phyloP scores from a whole-genome alignment of 2,797 vertebrate species.

The Sphenopsis melanotis region DNA sequence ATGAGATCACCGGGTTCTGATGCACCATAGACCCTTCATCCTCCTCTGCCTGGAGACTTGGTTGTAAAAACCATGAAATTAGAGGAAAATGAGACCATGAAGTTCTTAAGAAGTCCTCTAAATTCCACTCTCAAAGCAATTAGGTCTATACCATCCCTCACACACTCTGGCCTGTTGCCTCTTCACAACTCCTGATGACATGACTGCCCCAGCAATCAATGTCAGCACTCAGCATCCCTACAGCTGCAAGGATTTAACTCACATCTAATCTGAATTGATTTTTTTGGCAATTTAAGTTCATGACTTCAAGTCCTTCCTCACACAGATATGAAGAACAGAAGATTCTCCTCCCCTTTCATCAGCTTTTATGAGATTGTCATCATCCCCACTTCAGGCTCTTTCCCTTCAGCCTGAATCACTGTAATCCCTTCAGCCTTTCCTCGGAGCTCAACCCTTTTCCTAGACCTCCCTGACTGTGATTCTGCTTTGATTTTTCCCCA shows the following conservation, averaged over 20 bases:
- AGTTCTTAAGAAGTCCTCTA: not conserved
- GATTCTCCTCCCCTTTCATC: slow-evolving; percentile 46
- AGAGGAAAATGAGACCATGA: not conserved
- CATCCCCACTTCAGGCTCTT: not conserved
- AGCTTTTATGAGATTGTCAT: slow-evolving; percentile 52
- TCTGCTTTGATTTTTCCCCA: not conserved
- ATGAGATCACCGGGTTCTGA: not conserved
- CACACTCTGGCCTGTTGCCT: not conserved
- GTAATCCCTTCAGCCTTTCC: not conserved
- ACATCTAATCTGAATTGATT: slow-evolving; percentile 14
- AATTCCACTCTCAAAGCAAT: not conserved
- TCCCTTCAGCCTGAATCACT: not conserved
- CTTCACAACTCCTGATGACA: not conserved
- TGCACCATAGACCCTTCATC: not conserved
- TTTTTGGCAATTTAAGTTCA: slow-evolving; percentile 29
- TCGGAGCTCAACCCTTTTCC: not conserved
- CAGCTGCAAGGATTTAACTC: not conserved
- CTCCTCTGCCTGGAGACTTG: slow-evolving; percentile 2
- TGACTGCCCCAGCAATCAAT: not conserved
- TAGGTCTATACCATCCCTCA: not conserved
- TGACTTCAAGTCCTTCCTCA: not conserved
- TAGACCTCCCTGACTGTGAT: not conserved
- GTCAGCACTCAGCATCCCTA: not conserved
- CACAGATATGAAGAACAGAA: not conserved
- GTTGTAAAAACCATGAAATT: not conserved